Conservation (phyloP, 2,888 invertebrate species). For the Agriopis aurantiaria region DNA sequence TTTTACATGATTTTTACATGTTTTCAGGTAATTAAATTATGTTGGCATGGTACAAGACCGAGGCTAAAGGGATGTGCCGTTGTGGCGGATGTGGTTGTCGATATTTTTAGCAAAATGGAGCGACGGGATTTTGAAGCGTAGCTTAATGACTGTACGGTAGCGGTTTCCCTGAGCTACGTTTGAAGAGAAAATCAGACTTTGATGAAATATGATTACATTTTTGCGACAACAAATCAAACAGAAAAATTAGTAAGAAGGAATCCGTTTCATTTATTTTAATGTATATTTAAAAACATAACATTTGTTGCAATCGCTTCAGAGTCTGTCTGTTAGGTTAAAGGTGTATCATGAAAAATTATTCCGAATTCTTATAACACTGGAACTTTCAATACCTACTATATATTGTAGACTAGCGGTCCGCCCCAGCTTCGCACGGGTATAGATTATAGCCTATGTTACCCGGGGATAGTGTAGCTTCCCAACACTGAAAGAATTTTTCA, state of each 20-base stretch:
- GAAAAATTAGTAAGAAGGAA: background rate
- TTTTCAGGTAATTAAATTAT: slow-evolving; percentile 27
- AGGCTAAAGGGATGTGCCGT: slow-evolving; percentile 5
- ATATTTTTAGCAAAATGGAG: background rate
- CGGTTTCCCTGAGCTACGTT: background rate
- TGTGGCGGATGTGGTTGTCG: background rate
- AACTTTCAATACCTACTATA: too few relatives aligned
- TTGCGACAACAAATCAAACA: background rate
- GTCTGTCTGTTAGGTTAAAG: too few relatives aligned
- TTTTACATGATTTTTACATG: slow-evolving; percentile 27
- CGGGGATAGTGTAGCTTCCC: too few relatives aligned
- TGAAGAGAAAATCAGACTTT: background rate
- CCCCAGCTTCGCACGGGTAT: too few relatives aligned
- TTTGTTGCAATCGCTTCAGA: too few relatives aligned
- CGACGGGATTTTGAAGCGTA: background rate
- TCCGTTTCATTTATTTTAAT: too few relatives aligned
- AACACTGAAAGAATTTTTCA: too few relatives aligned
- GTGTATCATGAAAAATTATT: too few relatives aligned
- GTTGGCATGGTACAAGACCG: slow-evolving; percentile 13
- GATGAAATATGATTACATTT: background rate
- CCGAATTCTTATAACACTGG: too few relatives aligned
- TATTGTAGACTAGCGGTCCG: too few relatives aligned
- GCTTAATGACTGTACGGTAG: background rate
- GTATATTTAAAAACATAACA: too few relatives aligned
- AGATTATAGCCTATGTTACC: too few relatives aligned